Conservation (phyloP, 2,888 invertebrate species). For the Ditula angustiorana region DNA sequence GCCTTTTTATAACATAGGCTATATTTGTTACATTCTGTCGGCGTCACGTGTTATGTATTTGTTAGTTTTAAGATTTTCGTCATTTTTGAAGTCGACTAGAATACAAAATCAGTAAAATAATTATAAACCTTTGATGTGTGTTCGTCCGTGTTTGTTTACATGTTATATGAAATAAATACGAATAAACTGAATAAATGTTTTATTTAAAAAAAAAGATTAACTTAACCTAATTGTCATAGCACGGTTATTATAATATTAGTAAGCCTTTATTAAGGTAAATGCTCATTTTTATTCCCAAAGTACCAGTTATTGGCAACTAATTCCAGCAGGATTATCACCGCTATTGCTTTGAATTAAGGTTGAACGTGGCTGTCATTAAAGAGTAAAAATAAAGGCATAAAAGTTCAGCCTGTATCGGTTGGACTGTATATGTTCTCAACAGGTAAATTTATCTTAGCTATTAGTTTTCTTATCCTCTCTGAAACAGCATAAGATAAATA, state of each 20-base stretch:
- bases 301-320: no score
- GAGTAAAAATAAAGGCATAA: no score
- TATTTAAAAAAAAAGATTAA: conserved; percentile 9
- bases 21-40: background rate
- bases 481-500: no score
- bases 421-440: no score
- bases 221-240: background rate
- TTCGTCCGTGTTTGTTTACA: conserved; percentile 17
- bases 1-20: no score
- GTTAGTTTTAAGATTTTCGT: background rate
- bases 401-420: no score
- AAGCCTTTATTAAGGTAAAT: background rate
- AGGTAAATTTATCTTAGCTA: no score
- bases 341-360: no score
- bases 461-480: no score
- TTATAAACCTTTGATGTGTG: background rate
- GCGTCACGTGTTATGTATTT: background rate
- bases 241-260: background rate
- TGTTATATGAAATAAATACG: conserved; percentile 36
- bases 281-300: no score
- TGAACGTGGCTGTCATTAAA: no score
- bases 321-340: no score
- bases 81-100: background rate
- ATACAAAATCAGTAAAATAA: background rate
- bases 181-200: conserved; percentile 21